Conservation (phyloP, 2,797 vertebrate genomes). For the Chelidonichthys spinosus region DNA sequence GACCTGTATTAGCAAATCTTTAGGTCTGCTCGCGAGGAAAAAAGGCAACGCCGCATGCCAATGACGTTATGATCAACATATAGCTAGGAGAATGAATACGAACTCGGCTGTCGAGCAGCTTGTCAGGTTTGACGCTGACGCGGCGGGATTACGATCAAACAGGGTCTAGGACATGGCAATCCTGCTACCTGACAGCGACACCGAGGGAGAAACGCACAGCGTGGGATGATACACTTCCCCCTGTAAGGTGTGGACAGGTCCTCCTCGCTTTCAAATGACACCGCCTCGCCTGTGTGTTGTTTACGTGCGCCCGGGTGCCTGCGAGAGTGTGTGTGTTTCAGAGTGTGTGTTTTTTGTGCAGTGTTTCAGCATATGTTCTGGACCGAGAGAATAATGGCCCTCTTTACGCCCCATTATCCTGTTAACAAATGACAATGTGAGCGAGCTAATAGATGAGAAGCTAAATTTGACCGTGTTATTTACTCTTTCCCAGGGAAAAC, state of each 20-base stretch:
- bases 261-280: slow-evolving; percentile 56
- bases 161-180: slow-evolving; percentile 50
- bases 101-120: slow-evolving; percentile 64
- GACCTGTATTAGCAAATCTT: slow-evolving; percentile 82
- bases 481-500: slow-evolving; percentile 71
- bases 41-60: slow-evolving; percentile 75
- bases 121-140: slow-evolving; percentile 71
- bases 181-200: slow-evolving; percentile 45
- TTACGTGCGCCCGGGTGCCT: slow-evolving; percentile 34
- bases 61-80: slow-evolving; percentile 83
- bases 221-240: slow-evolving; percentile 3
- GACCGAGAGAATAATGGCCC: slow-evolving; percentile 82
- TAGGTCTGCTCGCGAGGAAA: slow-evolving; percentile 63
- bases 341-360: slow-evolving; percentile 63
- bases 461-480: slow-evolving; percentile 80
- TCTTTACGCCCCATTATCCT: slow-evolving; percentile 86
- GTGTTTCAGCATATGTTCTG: slow-evolving; percentile 82
- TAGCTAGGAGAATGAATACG: slow-evolving; percentile 73
- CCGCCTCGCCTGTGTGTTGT: slow-evolving; percentile 25
- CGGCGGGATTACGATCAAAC: slow-evolving; percentile 71
- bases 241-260: slow-evolving; percentile 32
- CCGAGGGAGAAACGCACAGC: slow-evolving; percentile 33
- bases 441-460: slow-evolving; percentile 78
- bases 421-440: slow-evolving; percentile 83
- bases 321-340: slow-evolving; percentile 36